Conservation (phyloP, 2,797 vertebrate species). For the Enteromius unitaeniatus region DNA sequence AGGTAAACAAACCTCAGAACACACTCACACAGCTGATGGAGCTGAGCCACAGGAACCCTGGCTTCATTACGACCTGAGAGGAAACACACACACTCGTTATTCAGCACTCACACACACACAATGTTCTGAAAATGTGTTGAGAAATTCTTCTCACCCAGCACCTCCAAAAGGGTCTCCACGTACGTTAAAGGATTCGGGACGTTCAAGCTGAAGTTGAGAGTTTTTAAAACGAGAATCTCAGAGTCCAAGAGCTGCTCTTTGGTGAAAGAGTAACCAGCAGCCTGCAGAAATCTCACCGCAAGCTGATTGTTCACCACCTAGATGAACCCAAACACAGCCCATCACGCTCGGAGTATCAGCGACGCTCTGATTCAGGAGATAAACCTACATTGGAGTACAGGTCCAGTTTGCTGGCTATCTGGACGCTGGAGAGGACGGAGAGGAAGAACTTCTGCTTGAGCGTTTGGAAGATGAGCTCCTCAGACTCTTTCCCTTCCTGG, state of each 20-base stretch:
- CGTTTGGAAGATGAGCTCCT: constrained; percentile 71
- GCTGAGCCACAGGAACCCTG: constrained; percentile 71
- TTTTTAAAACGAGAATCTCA: constrained; percentile 88
- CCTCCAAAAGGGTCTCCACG: constrained; percentile 90
- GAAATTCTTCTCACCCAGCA: constrained; percentile 89
- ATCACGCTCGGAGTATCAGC: neutral
- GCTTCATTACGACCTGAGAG: constrained; percentile 87
- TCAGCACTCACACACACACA: too few relatives aligned
- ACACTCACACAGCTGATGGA: constrained; percentile 79
- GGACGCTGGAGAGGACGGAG: constrained; percentile 86
- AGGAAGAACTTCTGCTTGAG: constrained; percentile 79
- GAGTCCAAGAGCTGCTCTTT: constrained; percentile 85
- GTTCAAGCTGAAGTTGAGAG: constrained; percentile 84
- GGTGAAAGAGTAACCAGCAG: constrained; percentile 78
- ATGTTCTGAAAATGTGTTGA: too few relatives aligned
- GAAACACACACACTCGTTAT: too few relatives aligned
- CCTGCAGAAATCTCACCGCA: constrained; percentile 83
- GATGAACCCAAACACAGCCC: neutral
- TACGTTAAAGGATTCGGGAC: constrained; percentile 84
- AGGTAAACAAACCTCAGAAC: constrained; percentile 88
- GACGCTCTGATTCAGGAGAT: neutral
- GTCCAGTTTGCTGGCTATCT: constrained; percentile 93
- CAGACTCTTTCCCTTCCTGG: constrained; percentile 46
- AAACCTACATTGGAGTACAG: constrained; percentile 82
- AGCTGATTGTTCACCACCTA: constrained; percentile 83